These are phyloP conservation scores for Raja brachyura DNA, from an alignment of 2,113 vertebrate species.

Conservation along the genomic window DNA sequence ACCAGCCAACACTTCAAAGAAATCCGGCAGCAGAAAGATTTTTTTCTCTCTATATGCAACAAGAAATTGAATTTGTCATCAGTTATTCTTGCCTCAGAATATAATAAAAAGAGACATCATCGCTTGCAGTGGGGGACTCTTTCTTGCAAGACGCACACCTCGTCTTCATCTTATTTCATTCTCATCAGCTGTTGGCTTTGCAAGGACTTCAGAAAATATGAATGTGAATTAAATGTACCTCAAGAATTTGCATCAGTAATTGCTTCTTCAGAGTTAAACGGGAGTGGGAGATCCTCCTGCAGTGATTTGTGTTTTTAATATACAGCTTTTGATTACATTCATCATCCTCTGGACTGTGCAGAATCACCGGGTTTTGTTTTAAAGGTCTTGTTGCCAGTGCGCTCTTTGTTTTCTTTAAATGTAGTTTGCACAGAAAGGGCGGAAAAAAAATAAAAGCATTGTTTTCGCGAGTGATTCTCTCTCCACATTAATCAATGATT, in stretches of 20 bases:
- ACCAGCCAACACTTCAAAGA: not conserved
- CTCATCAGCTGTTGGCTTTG: slow-evolving; percentile 18
- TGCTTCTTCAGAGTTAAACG: slow-evolving; percentile 18
- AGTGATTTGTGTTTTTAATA: not conserved
- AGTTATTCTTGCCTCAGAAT: slow-evolving; percentile 30
- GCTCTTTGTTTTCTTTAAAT: not conserved
- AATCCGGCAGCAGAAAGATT: not conserved
- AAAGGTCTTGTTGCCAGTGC: not conserved
- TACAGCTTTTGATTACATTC: slow-evolving; percentile 27
- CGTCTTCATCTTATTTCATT: not conserved
- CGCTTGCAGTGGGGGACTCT: slow-evolving; percentile 20
- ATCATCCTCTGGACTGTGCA: slow-evolving; percentile 7
- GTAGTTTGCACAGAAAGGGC: slow-evolving; percentile 6
- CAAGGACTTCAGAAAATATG: slow-evolving; percentile 35
- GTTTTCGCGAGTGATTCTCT: slow-evolving; percentile 18
- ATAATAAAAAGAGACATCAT: slow-evolving; percentile 36
- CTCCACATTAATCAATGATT: slow-evolving; percentile 28
- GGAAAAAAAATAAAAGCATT: slow-evolving; percentile 14
- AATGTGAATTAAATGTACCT: slow-evolving; percentile 21
- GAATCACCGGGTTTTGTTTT: slow-evolving; percentile 12
- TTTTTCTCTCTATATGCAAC: not conserved
- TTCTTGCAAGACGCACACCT: slow-evolving; percentile 27
- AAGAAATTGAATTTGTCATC: slow-evolving; percentile 21
- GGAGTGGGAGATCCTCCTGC: not conserved
- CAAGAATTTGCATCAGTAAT: slow-evolving; percentile 33